A percentile compares a stretch with the other conserved stretches of the same genome.
These are phyloP conservation scores for Engraulis encrasicolus DNA, from an alignment of 2,113 vertebrate species.

Conservation along the genomic window DNA sequence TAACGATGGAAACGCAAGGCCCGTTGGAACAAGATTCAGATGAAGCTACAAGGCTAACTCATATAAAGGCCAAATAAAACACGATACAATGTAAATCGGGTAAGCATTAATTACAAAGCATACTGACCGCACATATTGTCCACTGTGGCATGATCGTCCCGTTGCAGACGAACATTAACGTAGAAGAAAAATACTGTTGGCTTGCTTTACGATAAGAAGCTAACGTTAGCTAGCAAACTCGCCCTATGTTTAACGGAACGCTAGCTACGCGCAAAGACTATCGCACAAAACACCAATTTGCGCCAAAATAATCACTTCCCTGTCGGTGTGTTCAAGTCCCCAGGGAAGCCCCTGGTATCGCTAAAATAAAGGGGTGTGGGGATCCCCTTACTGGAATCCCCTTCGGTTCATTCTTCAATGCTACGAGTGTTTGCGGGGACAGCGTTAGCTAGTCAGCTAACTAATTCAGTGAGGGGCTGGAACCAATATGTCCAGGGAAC, in stretches of 20 bases:
- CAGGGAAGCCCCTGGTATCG: conserved; percentile 10
- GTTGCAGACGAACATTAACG: background rate
- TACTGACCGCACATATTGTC: conserved; percentile 14
- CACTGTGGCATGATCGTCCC: conserved; percentile 3
- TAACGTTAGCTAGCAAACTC: conserved; percentile 2
- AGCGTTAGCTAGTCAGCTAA: conserved; percentile 29
- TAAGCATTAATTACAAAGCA: conserved; percentile 12
- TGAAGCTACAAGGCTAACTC: background rate
- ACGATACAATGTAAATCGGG: background rate
- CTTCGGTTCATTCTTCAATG: conserved; percentile 12
- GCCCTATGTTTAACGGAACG: conserved; percentile 7
- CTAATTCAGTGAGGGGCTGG: conserved; percentile 17
- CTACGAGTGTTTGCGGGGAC: conserved; percentile 25
- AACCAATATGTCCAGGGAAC: conserved; percentile 19
- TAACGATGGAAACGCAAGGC: conserved; percentile 10
- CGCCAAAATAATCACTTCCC: background rate
- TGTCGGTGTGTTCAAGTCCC: background rate
- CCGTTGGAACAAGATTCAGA: conserved; percentile 2
- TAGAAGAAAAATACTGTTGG: background rate
- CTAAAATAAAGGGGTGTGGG: conserved; percentile 16
- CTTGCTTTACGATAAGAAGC: background rate
- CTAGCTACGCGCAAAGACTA: conserved; percentile 8
- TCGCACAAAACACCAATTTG: conserved; percentile 3
- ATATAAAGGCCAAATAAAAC: background rate
- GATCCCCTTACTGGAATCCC: conserved; percentile 23